Evolutionary conservation across 2,797 vertebrate species (phyloP), one percentile per base, ranked within the genome.

Genomic region (Chaenodraco wilsoni): DNA sequence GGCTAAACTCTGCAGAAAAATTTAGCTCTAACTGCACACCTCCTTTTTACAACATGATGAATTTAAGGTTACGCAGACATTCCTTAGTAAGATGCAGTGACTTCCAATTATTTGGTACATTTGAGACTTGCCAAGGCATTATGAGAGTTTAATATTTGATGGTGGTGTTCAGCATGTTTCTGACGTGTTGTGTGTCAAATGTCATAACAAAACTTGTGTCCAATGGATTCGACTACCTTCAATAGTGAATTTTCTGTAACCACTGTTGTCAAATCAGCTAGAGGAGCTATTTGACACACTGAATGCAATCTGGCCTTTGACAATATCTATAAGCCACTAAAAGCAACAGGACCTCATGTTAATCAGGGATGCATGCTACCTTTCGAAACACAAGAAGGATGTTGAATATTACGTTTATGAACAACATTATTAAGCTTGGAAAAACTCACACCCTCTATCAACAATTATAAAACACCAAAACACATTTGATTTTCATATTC

Each of bases 11-110:
- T 65, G 43, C 46, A 76, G 49, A n/a, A 10, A 51, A 15, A 6
- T 41, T 40, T 0, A 13, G 23, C 14, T 62, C 33, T 16, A 11
- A 48, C 13, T 27, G 50, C 21, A n/a, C 37, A 33, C 33, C 54
- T 74, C 11, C 48, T 58, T 45, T 55, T 68, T 43, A 66, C 27
- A 27, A 33, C 45, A 5, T 41, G 13, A 44, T 61, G 31, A 55
- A 63, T 76, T 21, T 45, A 37, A 63, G 1, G 9, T 64, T 27
- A 51, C 23, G 23, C 9, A n/a, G 40, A 65, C 43, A 2, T 43
- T 1, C 17, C 5, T 11, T 5, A 41, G 21, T 45, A 61, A 65
- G 14, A 40, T 59, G 31, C 7, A 57, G 58, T 46, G 23, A 49
- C 69, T 64, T 64, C 10, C 46, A 50, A 37, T 65, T 17, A 45